phyloP scores from a whole-genome alignment of 2,888 invertebrate genomes.

The Mimumesa dahlbomi region DNA sequence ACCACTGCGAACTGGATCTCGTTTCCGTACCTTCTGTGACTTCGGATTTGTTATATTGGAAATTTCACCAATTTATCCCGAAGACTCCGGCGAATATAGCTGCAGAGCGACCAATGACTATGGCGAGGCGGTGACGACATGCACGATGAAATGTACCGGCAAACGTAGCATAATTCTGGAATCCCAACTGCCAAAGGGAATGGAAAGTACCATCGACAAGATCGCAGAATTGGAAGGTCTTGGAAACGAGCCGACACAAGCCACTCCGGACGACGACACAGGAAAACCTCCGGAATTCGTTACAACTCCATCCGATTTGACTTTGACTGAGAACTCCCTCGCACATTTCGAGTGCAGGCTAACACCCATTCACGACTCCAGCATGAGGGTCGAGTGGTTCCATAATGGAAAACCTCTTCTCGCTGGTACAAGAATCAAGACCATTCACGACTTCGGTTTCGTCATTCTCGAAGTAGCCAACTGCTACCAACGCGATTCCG shows the following conservation, averaged over 20 bases:
- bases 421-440: conserved; percentile 95
- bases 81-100: conserved; percentile 96
- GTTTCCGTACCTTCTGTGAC: conserved; percentile 98
- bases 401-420: conserved; percentile 96
- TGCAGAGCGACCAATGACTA: conserved; percentile 94
- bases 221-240: conserved; percentile 95
- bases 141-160: conserved; percentile 94
- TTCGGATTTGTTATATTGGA: conserved; percentile 98
- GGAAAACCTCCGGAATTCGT: conserved; percentile 95
- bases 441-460: conserved; percentile 98
- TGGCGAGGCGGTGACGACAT: conserved; percentile 94
- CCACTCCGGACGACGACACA: conserved; percentile 89
- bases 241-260: conserved; percentile 85
- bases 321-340: conserved; percentile 91
- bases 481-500: conserved; percentile 95
- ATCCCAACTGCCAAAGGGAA: conserved; percentile 94
- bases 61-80: conserved; percentile 97
- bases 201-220: conserved; percentile 96
- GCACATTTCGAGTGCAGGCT: conserved; percentile 96
- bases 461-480: conserved; percentile 97
- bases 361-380: conserved; percentile 94
- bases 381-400: conserved; percentile 98
- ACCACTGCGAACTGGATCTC: conserved; percentile 92
- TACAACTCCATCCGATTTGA: conserved; percentile 92
- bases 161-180: conserved; percentile 95